A percentile compares a stretch with the other conserved stretches of the same genome.
phyloP scores from a whole-genome alignment of 2,888 invertebrate species.

The Pterostichus niger region DNA sequence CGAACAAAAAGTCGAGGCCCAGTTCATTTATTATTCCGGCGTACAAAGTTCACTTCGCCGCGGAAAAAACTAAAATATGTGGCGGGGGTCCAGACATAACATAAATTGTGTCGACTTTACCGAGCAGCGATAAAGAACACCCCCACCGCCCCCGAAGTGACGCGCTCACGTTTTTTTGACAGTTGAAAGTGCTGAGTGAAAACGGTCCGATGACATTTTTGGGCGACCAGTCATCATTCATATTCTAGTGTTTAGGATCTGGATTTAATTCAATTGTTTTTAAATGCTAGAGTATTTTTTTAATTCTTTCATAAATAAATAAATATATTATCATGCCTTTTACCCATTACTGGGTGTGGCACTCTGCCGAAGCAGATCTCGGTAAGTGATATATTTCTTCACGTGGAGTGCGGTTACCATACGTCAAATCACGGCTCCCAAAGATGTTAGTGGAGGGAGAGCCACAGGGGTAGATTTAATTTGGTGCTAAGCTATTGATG shows the following conservation, averaged over 20 bases:
- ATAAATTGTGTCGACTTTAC: slow-evolving; percentile 60
- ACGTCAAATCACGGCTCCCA: no score
- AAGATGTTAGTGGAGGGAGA: no score
- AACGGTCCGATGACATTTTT: slow-evolving; percentile 27
- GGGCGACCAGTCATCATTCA: not conserved
- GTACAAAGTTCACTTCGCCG: slow-evolving; percentile 34
- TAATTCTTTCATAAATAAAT: not conserved
- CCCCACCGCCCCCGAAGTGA: not conserved
- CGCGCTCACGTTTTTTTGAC: slow-evolving; percentile 12
- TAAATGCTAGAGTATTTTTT: not conserved
- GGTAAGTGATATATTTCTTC: no score
- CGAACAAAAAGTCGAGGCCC: slow-evolving; percentile 54
- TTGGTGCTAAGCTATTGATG: no score
- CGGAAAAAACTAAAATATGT: slow-evolving; percentile 62
- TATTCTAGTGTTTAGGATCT: not conserved
- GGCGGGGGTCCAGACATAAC: slow-evolving; percentile 44
- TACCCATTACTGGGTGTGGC: no score
- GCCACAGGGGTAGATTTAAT: no score
- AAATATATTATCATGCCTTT: no score
- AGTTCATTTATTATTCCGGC: slow-evolving; percentile 61
- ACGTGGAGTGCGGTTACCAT: no score
- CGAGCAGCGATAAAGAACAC: slow-evolving; percentile 39
- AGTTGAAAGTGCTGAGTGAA: slow-evolving; percentile 10
- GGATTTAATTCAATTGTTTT: slow-evolving; percentile 10
- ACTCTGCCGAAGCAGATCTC: no score